Conservation (phyloP, 2,888 invertebrate genomes). For the Agrochola circellaris region DNA sequence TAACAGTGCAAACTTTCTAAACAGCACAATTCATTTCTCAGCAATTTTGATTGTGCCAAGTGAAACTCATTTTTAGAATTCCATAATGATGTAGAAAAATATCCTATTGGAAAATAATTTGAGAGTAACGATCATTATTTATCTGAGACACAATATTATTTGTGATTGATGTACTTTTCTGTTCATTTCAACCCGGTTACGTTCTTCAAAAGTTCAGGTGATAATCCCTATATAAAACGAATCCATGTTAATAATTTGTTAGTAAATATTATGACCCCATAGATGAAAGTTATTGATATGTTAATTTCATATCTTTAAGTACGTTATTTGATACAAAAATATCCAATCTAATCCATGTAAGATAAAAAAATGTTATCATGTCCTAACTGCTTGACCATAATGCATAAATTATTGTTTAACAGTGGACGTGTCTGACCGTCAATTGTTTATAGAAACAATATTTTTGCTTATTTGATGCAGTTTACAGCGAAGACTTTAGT, state of each 20-base stretch:
- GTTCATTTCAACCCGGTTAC: background rate
- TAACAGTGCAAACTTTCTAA: background rate
- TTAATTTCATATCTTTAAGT: conserved; percentile 53
- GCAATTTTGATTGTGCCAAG: background rate
- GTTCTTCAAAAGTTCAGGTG: conserved; percentile 23
- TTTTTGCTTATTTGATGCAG: background rate
- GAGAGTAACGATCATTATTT: conserved; percentile 14
- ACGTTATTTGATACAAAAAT: conserved; percentile 56
- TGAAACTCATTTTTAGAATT: background rate
- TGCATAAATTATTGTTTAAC: conserved; percentile 48
- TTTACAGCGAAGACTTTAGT: background rate
- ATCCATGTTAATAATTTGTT: conserved; percentile 9
- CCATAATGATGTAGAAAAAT: background rate
- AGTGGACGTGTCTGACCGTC: conserved; percentile 41
- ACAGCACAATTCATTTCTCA: conserved; percentile 3
- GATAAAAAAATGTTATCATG: conserved; percentile 62
- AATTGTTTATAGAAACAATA: background rate
- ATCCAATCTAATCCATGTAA: conserved; percentile 64
- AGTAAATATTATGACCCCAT: conserved; percentile 59
- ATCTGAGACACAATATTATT: background rate
- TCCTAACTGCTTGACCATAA: conserved; percentile 43
- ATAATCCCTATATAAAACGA: background rate
- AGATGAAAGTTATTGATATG: conserved; percentile 46
- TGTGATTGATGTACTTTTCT: background rate
- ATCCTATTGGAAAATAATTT: conserved; percentile 11